phyloP scores from a whole-genome alignment of 2,888 invertebrate species.

The Pecten maximus region DNA sequence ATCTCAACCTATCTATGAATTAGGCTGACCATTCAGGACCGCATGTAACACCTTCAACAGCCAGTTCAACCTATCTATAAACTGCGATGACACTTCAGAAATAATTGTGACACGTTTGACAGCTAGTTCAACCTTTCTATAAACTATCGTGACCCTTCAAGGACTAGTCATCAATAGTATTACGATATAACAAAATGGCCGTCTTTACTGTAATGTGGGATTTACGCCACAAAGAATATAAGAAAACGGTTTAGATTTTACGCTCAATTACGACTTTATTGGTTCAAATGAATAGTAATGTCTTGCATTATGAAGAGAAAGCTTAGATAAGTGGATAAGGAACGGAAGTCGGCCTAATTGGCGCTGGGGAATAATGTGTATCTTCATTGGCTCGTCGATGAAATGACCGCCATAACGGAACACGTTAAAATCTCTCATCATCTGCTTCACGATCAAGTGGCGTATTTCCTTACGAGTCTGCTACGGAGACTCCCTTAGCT shows the following conservation, averaged over 20 bases:
- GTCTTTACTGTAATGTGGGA: not conserved
- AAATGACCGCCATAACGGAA: not conserved
- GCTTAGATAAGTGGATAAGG: not conserved
- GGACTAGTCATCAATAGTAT: too few species aligned
- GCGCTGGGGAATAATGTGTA: not conserved
- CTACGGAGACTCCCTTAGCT: not conserved
- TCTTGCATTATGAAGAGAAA: not conserved
- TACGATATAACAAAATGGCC: not conserved
- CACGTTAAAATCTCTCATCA: not conserved
- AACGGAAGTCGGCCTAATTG: not conserved
- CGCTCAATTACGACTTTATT: not conserved
- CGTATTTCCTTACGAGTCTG: not conserved
- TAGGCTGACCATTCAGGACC: too few species aligned
- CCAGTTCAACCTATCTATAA: too few species aligned
- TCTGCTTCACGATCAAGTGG: conserved; percentile 6
- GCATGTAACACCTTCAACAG: too few species aligned
- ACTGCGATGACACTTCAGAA: too few species aligned
- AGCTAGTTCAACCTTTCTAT: too few species aligned
- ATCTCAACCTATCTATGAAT: too few species aligned
- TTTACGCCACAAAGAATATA: not conserved
- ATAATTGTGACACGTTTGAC: too few species aligned
- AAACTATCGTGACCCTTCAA: too few species aligned
- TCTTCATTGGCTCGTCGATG: not conserved
- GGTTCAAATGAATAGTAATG: not conserved
- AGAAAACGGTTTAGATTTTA: not conserved